Conservation (phyloP, 2,113 vertebrate genomes). For the Oryzias javanicus region DNA sequence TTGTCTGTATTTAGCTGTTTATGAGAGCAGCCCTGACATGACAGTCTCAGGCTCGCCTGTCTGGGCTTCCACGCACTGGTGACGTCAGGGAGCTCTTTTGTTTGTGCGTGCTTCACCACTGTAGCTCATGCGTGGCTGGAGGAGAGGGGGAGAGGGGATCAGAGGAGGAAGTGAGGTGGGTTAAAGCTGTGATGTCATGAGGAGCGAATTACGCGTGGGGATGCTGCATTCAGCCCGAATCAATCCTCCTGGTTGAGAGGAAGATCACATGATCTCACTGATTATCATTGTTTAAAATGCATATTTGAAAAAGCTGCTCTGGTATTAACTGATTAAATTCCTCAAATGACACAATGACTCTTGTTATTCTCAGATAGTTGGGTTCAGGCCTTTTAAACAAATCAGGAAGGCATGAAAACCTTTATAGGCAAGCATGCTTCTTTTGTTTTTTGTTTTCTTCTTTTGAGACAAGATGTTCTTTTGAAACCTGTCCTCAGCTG, state of each 20-base stretch:
- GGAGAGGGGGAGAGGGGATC: conserved; percentile 23
- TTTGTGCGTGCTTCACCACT: conserved; percentile 31
- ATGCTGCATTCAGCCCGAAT: conserved; percentile 32
- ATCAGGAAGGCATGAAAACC: neutral
- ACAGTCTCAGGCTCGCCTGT: conserved; percentile 52
- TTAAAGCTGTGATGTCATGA: conserved; percentile 63
- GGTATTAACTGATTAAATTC: neutral
- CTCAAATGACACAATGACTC: neutral
- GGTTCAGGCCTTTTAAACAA: too few species aligned
- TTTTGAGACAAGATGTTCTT: neutral
- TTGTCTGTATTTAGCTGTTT: conserved; percentile 14
- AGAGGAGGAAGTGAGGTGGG: conserved; percentile 29
- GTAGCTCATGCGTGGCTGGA: conserved; percentile 48
- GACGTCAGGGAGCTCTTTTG: conserved; percentile 53
- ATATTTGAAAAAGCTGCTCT: too few species aligned
- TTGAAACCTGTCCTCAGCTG: neutral
- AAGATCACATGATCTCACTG: neutral
- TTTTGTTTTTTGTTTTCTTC: neutral
- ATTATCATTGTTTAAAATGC: neutral
- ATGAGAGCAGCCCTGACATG: conserved; percentile 20
- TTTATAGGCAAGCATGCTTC: too few species aligned
- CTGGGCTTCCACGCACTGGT: conserved; percentile 34
- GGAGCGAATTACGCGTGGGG: conserved; percentile 29
- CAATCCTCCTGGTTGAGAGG: conserved; percentile 49
- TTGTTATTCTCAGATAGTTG: too few species aligned